A percentile compares a stretch with the other conserved stretches of the same genome.
phyloP scores from a whole-genome alignment of 2,888 invertebrate genomes.

The Aphodius granarius region DNA sequence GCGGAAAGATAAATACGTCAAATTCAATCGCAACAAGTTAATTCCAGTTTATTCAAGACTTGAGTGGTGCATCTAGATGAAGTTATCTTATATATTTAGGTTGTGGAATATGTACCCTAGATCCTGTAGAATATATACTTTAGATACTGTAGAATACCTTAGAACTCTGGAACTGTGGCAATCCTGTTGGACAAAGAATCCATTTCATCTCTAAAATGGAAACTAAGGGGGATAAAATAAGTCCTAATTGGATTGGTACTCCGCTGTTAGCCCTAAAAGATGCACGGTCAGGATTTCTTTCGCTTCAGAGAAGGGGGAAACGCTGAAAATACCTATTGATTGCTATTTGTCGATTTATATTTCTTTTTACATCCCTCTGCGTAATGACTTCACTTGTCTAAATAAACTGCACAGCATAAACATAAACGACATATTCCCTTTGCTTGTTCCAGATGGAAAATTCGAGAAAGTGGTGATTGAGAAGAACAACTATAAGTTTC shows the following conservation, averaged over 20 bases:
- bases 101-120: neutral
- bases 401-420: neutral
- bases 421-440: neutral
- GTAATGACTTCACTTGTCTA: neutral
- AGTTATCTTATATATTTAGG: neutral
- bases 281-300: neutral
- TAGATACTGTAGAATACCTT: neutral
- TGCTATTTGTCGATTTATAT: no score
- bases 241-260: neutral
- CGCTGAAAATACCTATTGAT: neutral
- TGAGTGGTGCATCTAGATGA: neutral
- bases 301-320: neutral
- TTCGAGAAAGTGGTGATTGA: slow-evolving; percentile 69
- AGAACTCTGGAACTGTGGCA: no score
- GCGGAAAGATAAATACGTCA: neutral
- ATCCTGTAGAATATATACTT: neutral
- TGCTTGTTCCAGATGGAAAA: slow-evolving; percentile 41
- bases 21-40: neutral
- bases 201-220: neutral
- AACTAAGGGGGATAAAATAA: neutral
- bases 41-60: neutral
- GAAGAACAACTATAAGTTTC: slow-evolving; percentile 71
- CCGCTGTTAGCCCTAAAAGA: neutral
- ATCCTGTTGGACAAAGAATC: neutral
- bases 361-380: no score